Conservation (phyloP, 2,113 vertebrate genomes). For the Periophthalmodon schlosseri region DNA sequence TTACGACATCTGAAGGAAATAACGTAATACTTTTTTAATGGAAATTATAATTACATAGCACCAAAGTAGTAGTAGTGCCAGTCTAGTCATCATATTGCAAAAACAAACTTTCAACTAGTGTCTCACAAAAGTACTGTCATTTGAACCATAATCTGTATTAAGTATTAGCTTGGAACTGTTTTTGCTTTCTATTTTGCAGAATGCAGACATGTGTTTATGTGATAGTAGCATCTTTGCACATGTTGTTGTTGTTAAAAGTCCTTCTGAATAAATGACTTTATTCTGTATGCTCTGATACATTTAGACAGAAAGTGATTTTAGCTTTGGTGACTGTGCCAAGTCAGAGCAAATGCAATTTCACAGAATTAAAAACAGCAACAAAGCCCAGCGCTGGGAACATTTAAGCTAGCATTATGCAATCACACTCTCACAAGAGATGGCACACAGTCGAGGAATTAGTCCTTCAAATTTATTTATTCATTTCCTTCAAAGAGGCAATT, state of each 20-base stretch:
- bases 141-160: no score
- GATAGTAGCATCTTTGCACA: not conserved
- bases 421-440: constrained; percentile 60
- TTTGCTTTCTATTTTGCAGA: not conserved
- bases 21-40: no score
- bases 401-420: constrained; percentile 65
- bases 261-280: constrained; percentile 3
- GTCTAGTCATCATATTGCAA: no score
- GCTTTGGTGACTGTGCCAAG: constrained; percentile 35
- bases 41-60: no score
- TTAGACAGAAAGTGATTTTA: constrained; percentile 16
- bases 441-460: constrained; percentile 75
- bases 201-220: not conserved
- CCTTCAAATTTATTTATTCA: constrained; percentile 80
- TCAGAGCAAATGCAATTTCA: constrained; percentile 47
- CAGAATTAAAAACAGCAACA: constrained; percentile 40
- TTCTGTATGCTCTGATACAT: constrained; percentile 5
- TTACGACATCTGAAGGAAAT: no score
- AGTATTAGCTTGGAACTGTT: no score
- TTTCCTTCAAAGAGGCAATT: constrained; percentile 80
- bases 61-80: no score
- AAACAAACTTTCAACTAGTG: not conserved
- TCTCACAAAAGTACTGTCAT: not conserved
- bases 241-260: not conserved
- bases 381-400: constrained; percentile 45